phyloP scores from a whole-genome alignment of 2,888 invertebrate genomes.

The Cryptus viduatorius region DNA sequence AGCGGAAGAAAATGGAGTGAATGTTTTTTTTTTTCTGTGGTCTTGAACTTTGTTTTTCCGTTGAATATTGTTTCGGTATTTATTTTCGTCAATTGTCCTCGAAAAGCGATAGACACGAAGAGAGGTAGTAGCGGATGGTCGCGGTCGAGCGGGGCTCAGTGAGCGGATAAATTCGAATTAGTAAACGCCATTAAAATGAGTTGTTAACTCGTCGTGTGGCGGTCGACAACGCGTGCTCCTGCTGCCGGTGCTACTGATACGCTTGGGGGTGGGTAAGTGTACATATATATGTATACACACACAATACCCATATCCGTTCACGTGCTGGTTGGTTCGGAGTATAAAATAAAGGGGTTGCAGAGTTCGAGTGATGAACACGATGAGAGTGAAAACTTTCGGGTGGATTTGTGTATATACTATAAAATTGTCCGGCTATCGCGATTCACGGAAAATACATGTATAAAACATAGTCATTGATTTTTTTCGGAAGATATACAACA shows the following conservation, averaged over 20 bases:
- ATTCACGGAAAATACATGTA: constrained; percentile 22
- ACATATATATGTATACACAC: not conserved
- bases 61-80: constrained; percentile 40
- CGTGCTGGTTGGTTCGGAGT: constrained; percentile 13
- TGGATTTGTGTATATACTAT: constrained; percentile 17
- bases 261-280: constrained; percentile 25
- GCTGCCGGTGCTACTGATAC: constrained; percentile 4
- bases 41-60: not conserved
- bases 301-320: not conserved
- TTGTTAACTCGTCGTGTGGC: constrained; percentile 71
- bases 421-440: constrained; percentile 15
- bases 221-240: constrained; percentile 51
- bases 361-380: constrained; percentile 19
- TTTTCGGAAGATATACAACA: not conserved
- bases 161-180: constrained; percentile 73
- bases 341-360: constrained; percentile 30
- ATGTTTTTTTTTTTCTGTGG: not conserved
- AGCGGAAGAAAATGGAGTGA: not conserved
- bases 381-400: not conserved
- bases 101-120: constrained; percentile 14
- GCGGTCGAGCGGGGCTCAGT: constrained; percentile 52
- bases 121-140: constrained; percentile 14
- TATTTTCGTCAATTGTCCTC: constrained; percentile 29
- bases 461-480: not conserved
- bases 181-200: constrained; percentile 75